Percentiles rank a stretch among this genome's conserved stretches.
phyloP scores from a whole-genome alignment of 35 echinoderm and acorn worm species.

The Eucidaris tribuloides region DNA sequence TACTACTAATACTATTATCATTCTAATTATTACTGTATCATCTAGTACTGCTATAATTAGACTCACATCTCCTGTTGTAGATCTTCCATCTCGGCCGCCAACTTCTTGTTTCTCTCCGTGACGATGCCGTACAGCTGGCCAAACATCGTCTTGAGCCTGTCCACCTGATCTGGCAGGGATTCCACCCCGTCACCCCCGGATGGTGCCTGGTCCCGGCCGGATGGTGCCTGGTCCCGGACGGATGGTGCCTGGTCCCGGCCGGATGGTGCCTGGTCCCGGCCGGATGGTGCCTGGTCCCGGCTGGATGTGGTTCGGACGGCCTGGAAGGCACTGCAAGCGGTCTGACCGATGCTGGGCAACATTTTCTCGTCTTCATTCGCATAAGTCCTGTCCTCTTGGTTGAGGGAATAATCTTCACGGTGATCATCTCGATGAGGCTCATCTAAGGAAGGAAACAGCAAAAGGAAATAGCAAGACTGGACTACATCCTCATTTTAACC shows the following conservation, averaged over 20 bases:
- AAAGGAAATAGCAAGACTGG: no score
- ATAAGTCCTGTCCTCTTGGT: no score
- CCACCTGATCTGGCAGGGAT: constrained; percentile 25
- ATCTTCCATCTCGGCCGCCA: not conserved
- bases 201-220: not conserved
- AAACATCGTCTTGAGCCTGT: not conserved
- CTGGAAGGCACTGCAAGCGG: constrained; percentile 35
- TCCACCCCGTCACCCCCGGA: not conserved
- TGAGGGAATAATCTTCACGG: no score
- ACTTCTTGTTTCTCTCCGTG: not conserved
- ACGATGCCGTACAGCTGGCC: constrained; percentile 9
- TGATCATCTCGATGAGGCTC: no score
- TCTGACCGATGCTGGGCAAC: constrained; percentile 12
- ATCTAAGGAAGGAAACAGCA: no score
- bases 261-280: no score
- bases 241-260: no score
- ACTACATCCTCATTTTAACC: no score
- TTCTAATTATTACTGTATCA: no score
- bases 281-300: not conserved
- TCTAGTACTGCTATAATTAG: no score
- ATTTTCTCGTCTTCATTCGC: not conserved
- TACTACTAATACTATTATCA: no score
- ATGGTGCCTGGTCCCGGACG: no score
- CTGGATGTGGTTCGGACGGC: not conserved
- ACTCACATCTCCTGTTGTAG: constrained; percentile 35